Base-by-base conservation (phyloP, 2,113 vertebrate genomes). In the Cottus gobio region DNA sequence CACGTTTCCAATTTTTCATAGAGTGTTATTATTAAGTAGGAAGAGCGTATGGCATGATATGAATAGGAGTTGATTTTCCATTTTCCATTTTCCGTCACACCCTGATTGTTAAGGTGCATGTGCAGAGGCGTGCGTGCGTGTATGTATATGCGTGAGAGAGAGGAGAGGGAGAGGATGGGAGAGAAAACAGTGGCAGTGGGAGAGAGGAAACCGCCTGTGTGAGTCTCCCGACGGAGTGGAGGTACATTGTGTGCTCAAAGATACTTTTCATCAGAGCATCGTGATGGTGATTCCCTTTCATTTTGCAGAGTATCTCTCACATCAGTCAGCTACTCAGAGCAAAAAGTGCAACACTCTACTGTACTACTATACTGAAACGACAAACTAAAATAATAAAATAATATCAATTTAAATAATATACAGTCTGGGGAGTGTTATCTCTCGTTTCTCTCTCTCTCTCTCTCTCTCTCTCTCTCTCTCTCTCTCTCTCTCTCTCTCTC, bases 321-420 rank as follows among this genome's bases (percentile, higher is more conserved):
- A 87, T 86, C 77, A 80, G 37, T 75, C 31, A 26, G 79, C 56
- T 72, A 50, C 87, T 86, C 72, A 26, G 79, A 85, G 66, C 28
- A 46, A 39, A 72, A 68, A 71, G 63, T 37, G 44, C 74, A 85
- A 30, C 63, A 5, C 39, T 24, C 60, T n/a, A n/a, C n/a, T n/a
- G n/a, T n/a, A n/a, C n/a, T n/a, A n/a, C n/a, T 28, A 37, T 1
- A 22, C 20, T 64, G 22, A 77, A 60, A 24, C 1, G 6, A 57
- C 28, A 31, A 71, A 26, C 15, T 34, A 34, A 34, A 34, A 34
- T 9, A 9, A 37, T 37, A 34, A 5, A 34, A 34, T 34, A 34
- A 34, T 34, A 4, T 34, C 4, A 34, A 20, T 4, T 37, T 22
- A 75, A 56, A 64, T 26, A 39, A 37, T 18, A 26, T 54, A 28